phyloP scores from a whole-genome alignment of 2,113 vertebrate genomes.

The Accipiter cooperii region DNA sequence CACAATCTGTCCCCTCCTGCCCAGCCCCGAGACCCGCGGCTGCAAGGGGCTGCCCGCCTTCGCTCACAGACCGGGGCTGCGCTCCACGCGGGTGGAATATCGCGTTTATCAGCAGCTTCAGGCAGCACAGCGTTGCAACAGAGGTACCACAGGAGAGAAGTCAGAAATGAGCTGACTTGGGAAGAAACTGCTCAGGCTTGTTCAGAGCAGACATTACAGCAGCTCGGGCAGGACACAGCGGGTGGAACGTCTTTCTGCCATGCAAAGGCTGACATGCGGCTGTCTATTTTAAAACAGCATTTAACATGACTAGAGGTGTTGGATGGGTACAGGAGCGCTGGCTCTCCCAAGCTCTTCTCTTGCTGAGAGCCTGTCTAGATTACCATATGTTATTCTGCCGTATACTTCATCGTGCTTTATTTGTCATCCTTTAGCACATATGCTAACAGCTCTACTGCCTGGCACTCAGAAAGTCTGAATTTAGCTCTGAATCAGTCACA shows the following conservation, averaged over 20 bases:
- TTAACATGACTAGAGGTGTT: neutral
- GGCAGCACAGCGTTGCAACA: neutral
- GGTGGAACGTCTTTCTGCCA: neutral
- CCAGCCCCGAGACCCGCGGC: neutral
- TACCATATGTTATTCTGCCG: neutral
- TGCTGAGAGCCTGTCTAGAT: slow-evolving; percentile 16
- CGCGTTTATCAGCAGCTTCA: neutral
- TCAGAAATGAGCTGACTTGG: rapidly evolving
- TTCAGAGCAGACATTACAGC: neutral
- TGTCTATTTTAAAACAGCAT: neutral
- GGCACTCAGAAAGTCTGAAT: neutral
- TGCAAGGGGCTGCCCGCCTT: neutral
- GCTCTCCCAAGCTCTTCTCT: neutral
- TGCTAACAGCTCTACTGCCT: neutral
- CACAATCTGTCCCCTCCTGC: neutral
- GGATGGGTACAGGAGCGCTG: neutral
- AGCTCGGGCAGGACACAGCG: neutral
- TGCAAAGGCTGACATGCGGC: neutral
- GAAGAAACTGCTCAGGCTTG: neutral
- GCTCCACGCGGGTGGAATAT: rapidly evolving
- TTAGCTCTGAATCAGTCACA: slow-evolving; percentile 1
- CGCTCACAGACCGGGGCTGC: neutral
- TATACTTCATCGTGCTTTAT: neutral
- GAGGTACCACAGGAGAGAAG: neutral
- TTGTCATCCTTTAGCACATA: slow-evolving; percentile 20